Evolutionary conservation across 1,140 invertebrate genomes (phyloP).

Genomic region (Procambarus clarkii): DNA sequence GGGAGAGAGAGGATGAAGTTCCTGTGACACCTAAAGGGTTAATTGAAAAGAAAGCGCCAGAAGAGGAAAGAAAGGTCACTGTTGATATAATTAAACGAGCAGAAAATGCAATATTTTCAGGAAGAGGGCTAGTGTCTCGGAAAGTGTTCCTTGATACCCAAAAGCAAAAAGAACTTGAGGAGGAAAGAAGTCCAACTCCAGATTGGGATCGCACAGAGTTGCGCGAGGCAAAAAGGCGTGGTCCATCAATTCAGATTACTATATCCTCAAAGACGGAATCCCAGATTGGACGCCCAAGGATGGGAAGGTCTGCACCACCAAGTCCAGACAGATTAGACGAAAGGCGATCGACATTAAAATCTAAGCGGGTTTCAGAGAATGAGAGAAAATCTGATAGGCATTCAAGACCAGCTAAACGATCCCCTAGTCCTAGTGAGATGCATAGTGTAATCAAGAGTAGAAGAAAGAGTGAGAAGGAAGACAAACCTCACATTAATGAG

Average conservation of each 20-base stretch:
- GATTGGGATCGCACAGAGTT: constrained; percentile 62
- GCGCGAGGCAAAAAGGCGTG: constrained; percentile 60
- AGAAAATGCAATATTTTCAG: constrained; percentile 60
- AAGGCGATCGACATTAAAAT: background rate
- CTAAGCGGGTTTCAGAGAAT: constrained; percentile 15
- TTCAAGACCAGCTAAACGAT: constrained; percentile 7
- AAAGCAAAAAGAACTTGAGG: constrained; percentile 48
- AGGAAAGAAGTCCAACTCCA: constrained; percentile 57
- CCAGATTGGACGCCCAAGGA: constrained; percentile 57
- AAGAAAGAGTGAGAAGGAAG: constrained; percentile 54
- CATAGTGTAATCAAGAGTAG: constrained; percentile 10
- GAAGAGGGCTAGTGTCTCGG: constrained; percentile 36
- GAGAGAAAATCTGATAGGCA: constrained; percentile 36
- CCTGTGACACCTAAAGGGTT: constrained; percentile 31
- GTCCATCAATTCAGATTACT: constrained; percentile 65
- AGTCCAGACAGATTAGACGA: constrained; percentile 48
- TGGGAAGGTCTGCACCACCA: constrained; percentile 23
- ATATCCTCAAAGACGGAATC: constrained; percentile 68
- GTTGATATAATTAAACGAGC: constrained; percentile 82
- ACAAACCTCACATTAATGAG: background rate
- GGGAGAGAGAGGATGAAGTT: constrained; percentile 86
- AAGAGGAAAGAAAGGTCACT: constrained; percentile 83
- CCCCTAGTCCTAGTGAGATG: constrained; percentile 16
- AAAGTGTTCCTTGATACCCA: constrained; percentile 57
- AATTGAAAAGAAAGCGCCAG: constrained; percentile 73